Base-by-base conservation (phyloP, 2,888 invertebrate species). In the Idaea biselata region DNA sequence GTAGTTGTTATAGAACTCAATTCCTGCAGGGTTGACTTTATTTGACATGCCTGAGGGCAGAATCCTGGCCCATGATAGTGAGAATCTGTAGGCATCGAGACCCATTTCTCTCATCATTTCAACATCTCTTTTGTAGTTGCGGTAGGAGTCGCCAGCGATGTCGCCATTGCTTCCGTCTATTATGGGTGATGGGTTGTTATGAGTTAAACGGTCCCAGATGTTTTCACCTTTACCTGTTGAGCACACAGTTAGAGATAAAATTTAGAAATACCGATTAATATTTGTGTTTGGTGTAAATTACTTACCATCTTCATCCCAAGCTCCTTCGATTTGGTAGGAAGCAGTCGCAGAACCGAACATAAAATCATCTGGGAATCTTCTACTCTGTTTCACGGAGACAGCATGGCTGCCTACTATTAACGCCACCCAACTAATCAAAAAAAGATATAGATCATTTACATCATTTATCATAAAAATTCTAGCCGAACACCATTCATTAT, bases 1-100 rank as follows among this genome's bases (percentile, higher is more conserved):
- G 6, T 95, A 82, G 67, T 93, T 88, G 68, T 94, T 94, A 81
- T 96, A 96, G 80, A 95, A 95, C 32, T 91, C 84, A 14, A 96
- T 84, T 5, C 95, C 96, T 0, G 89, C 89, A 72, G 91, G 79
- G 76, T 94, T 96, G 16, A 94, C 77, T 6, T 83, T 73, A 62
- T 93, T 86, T 1, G 87, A 64, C 18, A 88, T 81, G 16, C 94
- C 95, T 55, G 87, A 90, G 0, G 95, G 94, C 17, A 95, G 79
- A 33, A 95, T 87, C 58, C 95, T 84, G 0, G 94, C 68, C 95
- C 95, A 95, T 14, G 94, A 91, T 16, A 94, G 73, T 0, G 94
- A 94, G 77, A 94, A 94, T 7, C 94, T 81, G 74, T 94, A 93
- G 57, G 86, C 87, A 60, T 93, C 80, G 0, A 89, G 78, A 1